Conservation (phyloP, 2,113 vertebrate species). For the Poecilia latipinna region DNA sequence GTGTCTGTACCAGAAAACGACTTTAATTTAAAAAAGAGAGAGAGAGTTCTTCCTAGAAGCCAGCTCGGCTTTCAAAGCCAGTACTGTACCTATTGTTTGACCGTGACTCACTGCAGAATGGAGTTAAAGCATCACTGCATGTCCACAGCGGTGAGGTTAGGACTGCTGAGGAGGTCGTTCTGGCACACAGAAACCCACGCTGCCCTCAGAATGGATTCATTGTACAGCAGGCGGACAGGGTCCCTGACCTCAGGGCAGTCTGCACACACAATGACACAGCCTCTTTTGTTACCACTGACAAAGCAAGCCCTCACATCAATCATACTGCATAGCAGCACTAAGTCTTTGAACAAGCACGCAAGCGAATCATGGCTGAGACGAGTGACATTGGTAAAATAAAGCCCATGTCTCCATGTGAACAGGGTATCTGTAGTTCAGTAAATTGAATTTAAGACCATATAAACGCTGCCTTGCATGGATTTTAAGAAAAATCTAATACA, state of each 20-base stretch:
- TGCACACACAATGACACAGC: slow-evolving; percentile 85
- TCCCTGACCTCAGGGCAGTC: slow-evolving; percentile 85
- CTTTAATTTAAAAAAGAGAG: too few relatives aligned
- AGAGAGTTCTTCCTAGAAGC: background rate
- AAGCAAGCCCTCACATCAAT: slow-evolving; percentile 76
- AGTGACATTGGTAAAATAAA: background rate
- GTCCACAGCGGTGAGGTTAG: background rate
- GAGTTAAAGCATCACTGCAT: background rate
- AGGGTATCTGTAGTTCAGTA: too few relatives aligned
- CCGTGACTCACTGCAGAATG: background rate
- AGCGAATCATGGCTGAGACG: background rate
- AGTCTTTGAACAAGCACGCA: slow-evolving; percentile 11
- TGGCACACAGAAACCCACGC: slow-evolving; percentile 34
- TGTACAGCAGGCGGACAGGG: slow-evolving; percentile 34
- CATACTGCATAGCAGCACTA: slow-evolving; percentile 55
- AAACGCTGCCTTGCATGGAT: too few relatives aligned
- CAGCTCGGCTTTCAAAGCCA: too few relatives aligned
- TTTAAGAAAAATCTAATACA: too few relatives aligned
- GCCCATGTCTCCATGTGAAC: background rate
- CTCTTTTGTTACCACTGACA: slow-evolving; percentile 85
- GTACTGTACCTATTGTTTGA: background rate
- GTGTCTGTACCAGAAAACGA: too few relatives aligned
- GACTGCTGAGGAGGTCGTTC: slow-evolving; percentile 24
- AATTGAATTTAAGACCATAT: too few relatives aligned
- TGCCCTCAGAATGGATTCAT: slow-evolving; percentile 48